Percentiles rank a stretch among this genome's conserved stretches.
These are phyloP conservation scores for Sphinx pinastri DNA, from an alignment of 2,888 invertebrate genomes.

Conservation along the genomic window DNA sequence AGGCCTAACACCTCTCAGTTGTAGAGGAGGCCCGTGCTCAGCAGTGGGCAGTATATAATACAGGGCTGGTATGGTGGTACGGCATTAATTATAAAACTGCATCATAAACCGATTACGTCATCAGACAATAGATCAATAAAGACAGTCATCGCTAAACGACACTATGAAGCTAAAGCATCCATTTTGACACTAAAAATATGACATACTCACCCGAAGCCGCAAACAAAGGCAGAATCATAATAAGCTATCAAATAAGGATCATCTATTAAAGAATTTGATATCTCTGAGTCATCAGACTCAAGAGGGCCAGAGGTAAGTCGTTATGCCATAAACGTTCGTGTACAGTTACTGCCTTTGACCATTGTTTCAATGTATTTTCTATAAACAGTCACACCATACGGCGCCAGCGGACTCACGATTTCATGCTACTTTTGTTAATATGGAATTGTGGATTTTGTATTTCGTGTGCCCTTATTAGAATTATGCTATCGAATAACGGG, in stretches of 20 bases:
- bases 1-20: too few species aligned
- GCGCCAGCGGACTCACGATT: slow-evolving; percentile 42
- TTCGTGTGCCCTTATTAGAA: slow-evolving; percentile 19
- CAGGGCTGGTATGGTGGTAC: too few species aligned
- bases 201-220: not conserved
- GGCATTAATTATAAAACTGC: too few species aligned
- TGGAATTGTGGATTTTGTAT: slow-evolving; percentile 31
- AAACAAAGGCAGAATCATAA: slow-evolving; percentile 7
- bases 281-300: slow-evolving; percentile 37
- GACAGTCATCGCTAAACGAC: too few species aligned
- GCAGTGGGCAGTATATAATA: too few species aligned
- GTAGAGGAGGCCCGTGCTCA: too few species aligned
- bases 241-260: slow-evolving; percentile 22
- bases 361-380: slow-evolving; percentile 46
- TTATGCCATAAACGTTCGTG: slow-evolving; percentile 57
- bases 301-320: slow-evolving; percentile 45
- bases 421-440: slow-evolving; percentile 29
- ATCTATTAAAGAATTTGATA: slow-evolving; percentile 34
- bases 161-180: not conserved
- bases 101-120: too few species aligned
- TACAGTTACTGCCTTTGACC: slow-evolving; percentile 66
- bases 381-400: slow-evolving; percentile 34
- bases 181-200: not conserved
- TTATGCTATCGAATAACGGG: slow-evolving; percentile 3
- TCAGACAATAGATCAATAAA: too few species aligned